These are phyloP conservation scores for Desmodus rotundus DNA, from an alignment of 2,113 vertebrate species.

Conservation along the genomic window DNA sequence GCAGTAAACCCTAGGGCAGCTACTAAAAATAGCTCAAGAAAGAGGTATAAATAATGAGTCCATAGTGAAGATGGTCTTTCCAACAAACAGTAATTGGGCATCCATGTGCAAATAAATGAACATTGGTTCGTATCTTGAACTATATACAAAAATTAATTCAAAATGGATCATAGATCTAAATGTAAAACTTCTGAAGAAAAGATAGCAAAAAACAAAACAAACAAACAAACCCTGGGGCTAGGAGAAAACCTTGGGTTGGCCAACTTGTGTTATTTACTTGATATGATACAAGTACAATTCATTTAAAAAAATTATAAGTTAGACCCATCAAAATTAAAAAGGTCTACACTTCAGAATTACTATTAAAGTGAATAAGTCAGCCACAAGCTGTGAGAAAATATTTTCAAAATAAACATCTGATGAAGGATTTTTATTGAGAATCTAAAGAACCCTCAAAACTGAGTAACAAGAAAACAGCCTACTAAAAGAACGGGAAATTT, in stretches of 20 bases:
- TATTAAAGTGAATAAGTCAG: slow-evolving; percentile 19
- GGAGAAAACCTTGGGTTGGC: neutral
- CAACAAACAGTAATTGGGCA: slow-evolving; percentile 2
- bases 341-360: neutral
- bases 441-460: slow-evolving; percentile 24
- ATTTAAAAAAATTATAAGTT: neutral
- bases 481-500: slow-evolving; percentile 39
- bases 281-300: neutral
- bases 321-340: slow-evolving; percentile 41
- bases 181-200: neutral
- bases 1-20: neutral
- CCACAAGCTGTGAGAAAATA: slow-evolving; percentile 18
- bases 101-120: neutral
- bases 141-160: neutral
- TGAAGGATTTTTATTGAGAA: slow-evolving; percentile 11
- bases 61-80: neutral
- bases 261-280: neutral
- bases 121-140: neutral
- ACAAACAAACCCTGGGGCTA: too few species aligned
- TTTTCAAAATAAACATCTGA: slow-evolving; percentile 37
- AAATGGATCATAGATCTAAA: neutral
- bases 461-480: slow-evolving; percentile 40
- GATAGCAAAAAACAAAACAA: neutral
- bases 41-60: neutral
- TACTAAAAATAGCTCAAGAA: slow-evolving; percentile 25